These are phyloP conservation scores for Spialia ferax DNA, from an alignment of 2,888 invertebrate species.

Conservation along the genomic window DNA sequence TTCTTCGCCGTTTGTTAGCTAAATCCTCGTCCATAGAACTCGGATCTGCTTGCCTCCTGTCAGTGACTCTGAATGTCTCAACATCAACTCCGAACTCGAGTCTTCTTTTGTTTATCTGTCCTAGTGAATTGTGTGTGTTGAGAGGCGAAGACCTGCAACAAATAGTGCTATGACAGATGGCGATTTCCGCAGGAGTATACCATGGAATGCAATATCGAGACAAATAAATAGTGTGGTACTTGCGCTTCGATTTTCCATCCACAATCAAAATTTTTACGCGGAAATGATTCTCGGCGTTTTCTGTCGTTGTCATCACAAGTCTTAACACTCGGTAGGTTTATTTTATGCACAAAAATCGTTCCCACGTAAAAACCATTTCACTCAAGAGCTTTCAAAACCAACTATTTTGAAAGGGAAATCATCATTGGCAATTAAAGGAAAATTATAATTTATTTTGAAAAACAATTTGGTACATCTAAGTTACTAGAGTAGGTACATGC, in stretches of 20 bases:
- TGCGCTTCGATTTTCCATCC: constrained; percentile 86
- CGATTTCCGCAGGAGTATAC: constrained; percentile 32
- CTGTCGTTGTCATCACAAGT: constrained; percentile 79
- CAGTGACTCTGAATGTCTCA: constrained; percentile 75
- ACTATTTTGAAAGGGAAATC: constrained; percentile 48
- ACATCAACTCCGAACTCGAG: constrained; percentile 88
- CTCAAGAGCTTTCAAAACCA: constrained; percentile 86
- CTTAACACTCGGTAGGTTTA: constrained; percentile 73
- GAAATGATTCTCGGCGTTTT: constrained; percentile 87
- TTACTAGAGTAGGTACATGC: constrained; percentile 15
- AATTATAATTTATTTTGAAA: constrained; percentile 23
- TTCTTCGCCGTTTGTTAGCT: constrained; percentile 73
- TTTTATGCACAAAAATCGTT: constrained; percentile 86
- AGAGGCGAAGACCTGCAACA: constrained; percentile 80
- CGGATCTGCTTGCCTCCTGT: constrained; percentile 69
- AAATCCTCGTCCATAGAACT: constrained; percentile 78
- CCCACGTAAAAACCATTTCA: constrained; percentile 87
- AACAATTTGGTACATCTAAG: constrained; percentile 18
- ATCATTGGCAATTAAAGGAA: constrained; percentile 10
- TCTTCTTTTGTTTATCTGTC: constrained; percentile 91
- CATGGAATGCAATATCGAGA: constrained; percentile 52
- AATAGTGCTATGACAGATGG: constrained; percentile 46
- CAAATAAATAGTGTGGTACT: constrained; percentile 69
- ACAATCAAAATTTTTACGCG: constrained; percentile 87
- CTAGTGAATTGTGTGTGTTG: constrained; percentile 86